These are phyloP conservation scores for Sparus aurata DNA, from an alignment of 2,797 vertebrate genomes.

Conservation along the genomic window DNA sequence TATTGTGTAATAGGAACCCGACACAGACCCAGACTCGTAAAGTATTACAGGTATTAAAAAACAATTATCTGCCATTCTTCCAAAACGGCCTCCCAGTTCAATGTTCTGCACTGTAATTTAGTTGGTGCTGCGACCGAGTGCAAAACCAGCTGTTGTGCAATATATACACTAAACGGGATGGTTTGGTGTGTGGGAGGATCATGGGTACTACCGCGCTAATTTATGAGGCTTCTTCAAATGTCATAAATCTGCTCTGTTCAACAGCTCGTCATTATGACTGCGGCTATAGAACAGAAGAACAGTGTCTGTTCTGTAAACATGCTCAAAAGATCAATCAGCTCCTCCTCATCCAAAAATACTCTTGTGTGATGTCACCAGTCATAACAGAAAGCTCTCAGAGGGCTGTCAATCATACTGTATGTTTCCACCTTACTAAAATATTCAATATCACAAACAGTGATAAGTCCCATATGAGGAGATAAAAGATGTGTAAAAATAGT, in stretches of 20 bases:
- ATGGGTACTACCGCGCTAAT: conserved; percentile 65
- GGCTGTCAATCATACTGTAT: conserved; percentile 2
- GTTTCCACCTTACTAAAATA: neutral
- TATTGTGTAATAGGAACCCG: neutral
- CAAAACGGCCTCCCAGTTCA: conserved; percentile 55
- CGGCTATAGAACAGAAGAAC: conserved; percentile 44
- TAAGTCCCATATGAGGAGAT: neutral
- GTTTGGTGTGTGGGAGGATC: conserved; percentile 59
- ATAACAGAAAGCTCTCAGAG: conserved; percentile 9
- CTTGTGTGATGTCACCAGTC: conserved; percentile 29
- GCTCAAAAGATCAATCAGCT: conserved; percentile 45
- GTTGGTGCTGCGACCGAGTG: conserved; percentile 37
- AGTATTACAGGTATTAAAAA: conserved; percentile 74
- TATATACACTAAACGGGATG: conserved; percentile 55
- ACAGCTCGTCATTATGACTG: conserved; percentile 56
- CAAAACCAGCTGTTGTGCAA: conserved; percentile 61
- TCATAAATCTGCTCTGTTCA: conserved; percentile 69
- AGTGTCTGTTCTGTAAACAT: conserved; percentile 32
- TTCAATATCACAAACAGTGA: conserved; percentile 1
- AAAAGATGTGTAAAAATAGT: neutral
- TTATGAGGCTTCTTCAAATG: conserved; percentile 66
- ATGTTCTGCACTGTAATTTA: conserved; percentile 46
- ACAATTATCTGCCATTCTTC: conserved; percentile 67
- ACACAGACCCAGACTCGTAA: conserved; percentile 67
- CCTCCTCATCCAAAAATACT: conserved; percentile 47